Base-by-base conservation (phyloP, 1,140 invertebrate genomes). In the Lerema accius region DNA sequence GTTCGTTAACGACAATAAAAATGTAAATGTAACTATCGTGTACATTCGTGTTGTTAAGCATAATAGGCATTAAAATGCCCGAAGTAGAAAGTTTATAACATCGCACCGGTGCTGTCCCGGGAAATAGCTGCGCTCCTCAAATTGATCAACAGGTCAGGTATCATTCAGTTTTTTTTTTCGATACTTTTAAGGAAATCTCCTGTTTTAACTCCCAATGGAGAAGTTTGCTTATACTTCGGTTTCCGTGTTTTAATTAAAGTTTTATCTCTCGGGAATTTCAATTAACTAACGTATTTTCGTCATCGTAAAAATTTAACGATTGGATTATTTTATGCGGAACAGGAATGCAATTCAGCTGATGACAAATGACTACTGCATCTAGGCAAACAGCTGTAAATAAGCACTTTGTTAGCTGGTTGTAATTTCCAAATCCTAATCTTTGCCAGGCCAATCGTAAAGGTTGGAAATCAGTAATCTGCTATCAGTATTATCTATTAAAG, bases 131-230 rank as follows among this genome's bases (percentile, higher is more conserved):
- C 56, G 62, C 55, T 55, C 48, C 56, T 59, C 66, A n/a, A 50
- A 48, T 70, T 70, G 67, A 78, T 77, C 79, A 82, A 82, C 81
- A 84, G 81, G 81, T 84, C 68, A 76, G 78, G 64, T 75, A 63
- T 62, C 40, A 7, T 59, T 65, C 56, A 46, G 60, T 55, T 70
- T 59, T 71, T 74, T 49, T 55, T 40, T 28, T 39, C 13, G 16
- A 9, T 56, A 40, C 1, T 48, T 46, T 14, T 39, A 32, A 55
- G 26, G 43, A 56, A 65, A 50, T 65, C 50, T 46, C 26, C 53
- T 39, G 42, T 23, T 1, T 55, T 10, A 55, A 55, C 17, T 19
- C 4, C 11, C 5, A 6, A 13, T 26, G 37, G 13, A 9, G 13
- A 9, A 42, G 40, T 11, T 55, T 55, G 26, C 11, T 43, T 55